Percentiles rank a stretch among this genome's conserved stretches.
Conservation (phyloP, 1,140 invertebrate genomes). For the Drosophila santomea region DNA sequence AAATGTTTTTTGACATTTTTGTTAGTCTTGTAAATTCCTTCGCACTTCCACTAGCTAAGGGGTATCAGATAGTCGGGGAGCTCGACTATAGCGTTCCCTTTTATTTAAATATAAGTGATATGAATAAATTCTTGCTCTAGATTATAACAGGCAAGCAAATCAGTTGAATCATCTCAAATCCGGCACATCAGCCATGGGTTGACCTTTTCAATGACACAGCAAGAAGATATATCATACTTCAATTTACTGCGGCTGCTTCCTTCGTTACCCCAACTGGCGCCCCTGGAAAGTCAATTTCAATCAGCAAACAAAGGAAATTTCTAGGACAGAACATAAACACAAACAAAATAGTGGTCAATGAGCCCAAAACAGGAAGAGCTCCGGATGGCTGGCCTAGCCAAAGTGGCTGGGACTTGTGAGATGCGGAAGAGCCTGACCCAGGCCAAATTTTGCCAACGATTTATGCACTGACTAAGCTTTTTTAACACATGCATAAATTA, state of each 20-base stretch:
- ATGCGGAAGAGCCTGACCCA: slow-evolving; percentile 10
- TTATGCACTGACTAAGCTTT: slow-evolving; percentile 51
- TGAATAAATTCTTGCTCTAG: not conserved
- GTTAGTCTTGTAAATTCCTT: no score
- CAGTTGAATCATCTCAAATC: slow-evolving; percentile 6
- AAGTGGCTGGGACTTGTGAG: slow-evolving; percentile 17
- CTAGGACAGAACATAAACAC: slow-evolving; percentile 50
- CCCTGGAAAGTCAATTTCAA: slow-evolving; percentile 51
- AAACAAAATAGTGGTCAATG: slow-evolving; percentile 50
- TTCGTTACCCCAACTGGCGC: slow-evolving; percentile 36
- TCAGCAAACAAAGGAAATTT: slow-evolving; percentile 52
- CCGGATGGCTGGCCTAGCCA: slow-evolving; percentile 43
- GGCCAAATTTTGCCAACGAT: slow-evolving; percentile 36
- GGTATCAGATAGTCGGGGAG: no score
- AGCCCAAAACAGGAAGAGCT: slow-evolving; percentile 24
- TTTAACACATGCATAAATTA: slow-evolving; percentile 67
- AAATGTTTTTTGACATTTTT: no score
- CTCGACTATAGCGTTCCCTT: no score
- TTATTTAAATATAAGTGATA: not conserved
- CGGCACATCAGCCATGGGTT: slow-evolving; percentile 1
- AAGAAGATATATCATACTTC: slow-evolving; percentile 7
- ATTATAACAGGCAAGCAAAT: slow-evolving; percentile 12
- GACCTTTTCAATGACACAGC: slow-evolving; percentile 25
- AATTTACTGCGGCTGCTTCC: slow-evolving; percentile 10
- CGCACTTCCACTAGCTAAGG: no score